Base-by-base conservation (phyloP, 2,797 vertebrate species). In the Helicolenus hilgendorfi region DNA sequence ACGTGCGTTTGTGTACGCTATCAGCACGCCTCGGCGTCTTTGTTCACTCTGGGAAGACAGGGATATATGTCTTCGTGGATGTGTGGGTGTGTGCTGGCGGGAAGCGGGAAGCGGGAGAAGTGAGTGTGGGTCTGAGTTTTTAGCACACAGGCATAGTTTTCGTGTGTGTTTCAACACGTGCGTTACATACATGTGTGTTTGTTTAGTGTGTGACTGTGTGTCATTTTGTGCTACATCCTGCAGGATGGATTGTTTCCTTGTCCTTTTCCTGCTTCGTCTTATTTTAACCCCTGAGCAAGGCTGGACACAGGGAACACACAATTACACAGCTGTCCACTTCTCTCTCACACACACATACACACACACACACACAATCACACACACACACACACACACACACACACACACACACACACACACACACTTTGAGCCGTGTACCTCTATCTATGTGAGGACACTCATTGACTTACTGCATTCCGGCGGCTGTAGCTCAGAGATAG, bases 201-300 rank as follows among this genome's bases (percentile, higher is more conserved):
- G 27, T 64, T 11, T 36, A 6, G 62, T n/a, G 31, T 7, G n/a
- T 36, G 20, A 22, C 8, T 24, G 36, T 41, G 8, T 11, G 36
- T 68, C 73, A 74, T 89, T 64, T 64, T 84, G 56, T 29, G 4
- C 85, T 87, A 87, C 89, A 92, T 96, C 95, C 92, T 86, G 79
- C 56, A 93, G 96, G 96, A 98, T 94, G 89, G 83, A 93, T 93
- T 70, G 81, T 92, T 96, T 97, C 96, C 96, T 90, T 22, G 70
- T 90, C 90, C 81, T 55, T 87, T 96, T 97, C 96, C 96, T 96
- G 92, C 92, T 85, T 81, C 29, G 56, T 95, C 94, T 96, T 94
- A 95, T 97, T 97, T 96, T 96, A 96, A 96, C 90, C 84, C 79
- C 84, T 87, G 11, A 55, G 77, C 65, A 69, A 94, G 58, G 45